Evolutionary conservation across 37 sponge, comb jelly and placozoan species (phyloP).

Genomic region (Axinella damicornis): DNA sequence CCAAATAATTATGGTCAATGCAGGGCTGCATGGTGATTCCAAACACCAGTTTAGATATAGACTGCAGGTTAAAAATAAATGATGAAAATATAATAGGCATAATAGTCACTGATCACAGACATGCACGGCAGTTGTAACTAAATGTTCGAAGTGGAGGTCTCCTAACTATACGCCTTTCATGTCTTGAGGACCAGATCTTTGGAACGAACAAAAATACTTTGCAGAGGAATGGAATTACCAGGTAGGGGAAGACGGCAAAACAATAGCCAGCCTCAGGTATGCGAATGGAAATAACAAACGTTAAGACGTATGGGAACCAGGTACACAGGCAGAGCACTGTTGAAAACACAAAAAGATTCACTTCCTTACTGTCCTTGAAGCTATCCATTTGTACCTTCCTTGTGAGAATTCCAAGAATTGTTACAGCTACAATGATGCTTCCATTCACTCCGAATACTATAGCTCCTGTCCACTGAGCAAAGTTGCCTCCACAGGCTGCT

Average conservation of each 20-base stretch:
- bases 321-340: not conserved
- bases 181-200: constrained; percentile 5
- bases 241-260: too few relatives aligned
- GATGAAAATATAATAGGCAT: too few relatives aligned
- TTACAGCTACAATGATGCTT: not conserved
- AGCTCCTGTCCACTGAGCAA: not conserved
- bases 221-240: constrained; percentile 15
- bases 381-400: constrained; percentile 26
- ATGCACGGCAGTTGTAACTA: too few relatives aligned
- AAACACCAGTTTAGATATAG: too few relatives aligned
- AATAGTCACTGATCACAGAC: too few relatives aligned
- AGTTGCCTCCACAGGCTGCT: not conserved
- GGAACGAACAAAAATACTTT: constrained; percentile 19
- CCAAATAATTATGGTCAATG: too few relatives aligned
- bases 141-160: too few relatives aligned
- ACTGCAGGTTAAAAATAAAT: too few relatives aligned
- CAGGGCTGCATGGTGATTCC: too few relatives aligned
- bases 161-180: too few relatives aligned
- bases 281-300: too few relatives aligned
- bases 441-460: constrained; percentile 9
- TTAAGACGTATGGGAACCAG: not conserved
- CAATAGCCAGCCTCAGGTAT: not conserved
- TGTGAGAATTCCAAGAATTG: constrained; percentile 41
- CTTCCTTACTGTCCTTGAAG: constrained; percentile 54
- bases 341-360: constrained; percentile 25